A percentile compares a stretch with the other conserved stretches of the same genome.
Evolutionary conservation across 2,113 vertebrate species (phyloP).

Genomic region (Pitta sordida): DNA sequence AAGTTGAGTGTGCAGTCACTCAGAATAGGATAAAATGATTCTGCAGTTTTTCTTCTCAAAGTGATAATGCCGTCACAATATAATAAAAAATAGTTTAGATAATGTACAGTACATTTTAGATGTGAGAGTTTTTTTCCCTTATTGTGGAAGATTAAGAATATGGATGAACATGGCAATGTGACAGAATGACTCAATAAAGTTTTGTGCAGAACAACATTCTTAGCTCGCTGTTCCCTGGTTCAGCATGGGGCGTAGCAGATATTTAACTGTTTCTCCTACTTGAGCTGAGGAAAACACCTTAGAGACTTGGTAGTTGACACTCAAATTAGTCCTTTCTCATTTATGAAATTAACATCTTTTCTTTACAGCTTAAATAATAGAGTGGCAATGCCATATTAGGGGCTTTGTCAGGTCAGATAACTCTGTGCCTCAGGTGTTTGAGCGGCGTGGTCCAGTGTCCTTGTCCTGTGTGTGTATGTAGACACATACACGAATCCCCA

Average conservation of each 20-base stretch:
- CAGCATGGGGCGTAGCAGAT: background rate
- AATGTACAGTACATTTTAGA: background rate
- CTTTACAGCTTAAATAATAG: background rate
- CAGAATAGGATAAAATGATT: background rate
- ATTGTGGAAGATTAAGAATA: background rate
- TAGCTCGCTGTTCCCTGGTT: background rate
- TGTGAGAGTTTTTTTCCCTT: background rate
- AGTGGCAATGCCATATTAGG: background rate
- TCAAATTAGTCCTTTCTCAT: background rate
- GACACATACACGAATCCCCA: rapidly evolving
- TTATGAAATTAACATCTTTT: background rate
- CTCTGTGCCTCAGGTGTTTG: background rate
- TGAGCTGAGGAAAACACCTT: background rate
- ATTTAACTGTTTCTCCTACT: background rate
- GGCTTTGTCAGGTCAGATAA: background rate
- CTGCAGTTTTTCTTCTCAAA: background rate
- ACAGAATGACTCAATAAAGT: background rate
- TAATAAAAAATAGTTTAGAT: background rate
- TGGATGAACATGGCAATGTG: background rate
- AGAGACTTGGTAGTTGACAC: background rate
- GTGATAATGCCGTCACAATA: background rate
- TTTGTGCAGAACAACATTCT: background rate
- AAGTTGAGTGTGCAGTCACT: background rate
- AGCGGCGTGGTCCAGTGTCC: background rate
- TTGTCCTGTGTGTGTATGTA: background rate